phyloP scores from a whole-genome alignment of 1,140 invertebrate genomes.

The Pristionchus pacificus region DNA sequence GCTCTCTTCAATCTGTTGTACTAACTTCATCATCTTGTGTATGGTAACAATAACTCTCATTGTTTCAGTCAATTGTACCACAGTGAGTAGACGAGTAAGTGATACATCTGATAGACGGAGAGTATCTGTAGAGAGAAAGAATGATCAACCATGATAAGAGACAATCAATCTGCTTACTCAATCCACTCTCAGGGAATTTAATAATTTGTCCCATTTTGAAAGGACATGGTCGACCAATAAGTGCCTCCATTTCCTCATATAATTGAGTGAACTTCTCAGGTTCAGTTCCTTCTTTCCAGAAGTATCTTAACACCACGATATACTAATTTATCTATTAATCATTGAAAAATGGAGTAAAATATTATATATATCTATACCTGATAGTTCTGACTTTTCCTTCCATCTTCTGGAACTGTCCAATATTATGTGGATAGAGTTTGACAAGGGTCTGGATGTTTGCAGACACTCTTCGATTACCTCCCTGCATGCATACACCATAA shows the following conservation, averaged over 20 bases:
- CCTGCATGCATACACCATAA: too few relatives aligned
- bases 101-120: conserved; percentile 47
- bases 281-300: conserved; percentile 37
- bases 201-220: conserved; percentile 47
- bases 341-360: too few relatives aligned
- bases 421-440: conserved; percentile 40
- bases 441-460: conserved; percentile 33
- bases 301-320: conserved; percentile 40
- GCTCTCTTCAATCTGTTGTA: conserved; percentile 32
- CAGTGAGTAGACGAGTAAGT: conserved; percentile 37
- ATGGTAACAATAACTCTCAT: conserved; percentile 43
- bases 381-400: conserved; percentile 48
- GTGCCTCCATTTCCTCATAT: conserved; percentile 20
- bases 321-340: conserved; percentile 10
- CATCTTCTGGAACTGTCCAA: conserved; percentile 53
- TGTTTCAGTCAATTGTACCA: conserved; percentile 36
- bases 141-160: not conserved
- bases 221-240: conserved; percentile 41
- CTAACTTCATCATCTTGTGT: conserved; percentile 28
- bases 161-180: conserved; percentile 37
- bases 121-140: conserved; percentile 40
- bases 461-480: conserved; percentile 47
- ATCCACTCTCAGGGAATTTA: conserved; percentile 46
- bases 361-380: too few relatives aligned
- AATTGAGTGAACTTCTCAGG: conserved; percentile 30